Evolutionary conservation across 2,113 vertebrate species (phyloP).

Genomic region (Egretta garzetta): DNA sequence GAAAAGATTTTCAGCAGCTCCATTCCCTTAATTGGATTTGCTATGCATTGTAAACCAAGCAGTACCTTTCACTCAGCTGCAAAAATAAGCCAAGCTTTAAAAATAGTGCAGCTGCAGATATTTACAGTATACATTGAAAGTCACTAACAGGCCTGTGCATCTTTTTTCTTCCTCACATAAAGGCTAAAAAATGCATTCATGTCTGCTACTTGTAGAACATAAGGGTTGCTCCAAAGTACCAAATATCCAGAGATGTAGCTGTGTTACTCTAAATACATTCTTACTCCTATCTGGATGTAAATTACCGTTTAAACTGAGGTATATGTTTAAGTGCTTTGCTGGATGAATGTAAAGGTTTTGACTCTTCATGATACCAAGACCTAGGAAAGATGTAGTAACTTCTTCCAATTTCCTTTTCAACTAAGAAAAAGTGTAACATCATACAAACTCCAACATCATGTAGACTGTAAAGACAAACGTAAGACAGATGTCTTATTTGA

Average conservation of each 20-base stretch:
- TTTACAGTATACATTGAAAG: not conserved
- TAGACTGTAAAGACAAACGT: not conserved
- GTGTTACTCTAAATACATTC: not conserved
- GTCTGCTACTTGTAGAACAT: not conserved
- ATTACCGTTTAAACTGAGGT: not conserved
- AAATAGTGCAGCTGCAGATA: constrained; percentile 38
- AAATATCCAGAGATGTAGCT: not conserved
- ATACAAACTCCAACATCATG: not conserved
- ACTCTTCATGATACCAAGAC: not conserved
- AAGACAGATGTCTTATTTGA: not conserved
- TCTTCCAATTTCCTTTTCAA: not conserved
- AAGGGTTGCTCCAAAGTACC: not conserved
- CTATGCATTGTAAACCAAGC: constrained; percentile 70
- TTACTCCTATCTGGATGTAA: not conserved
- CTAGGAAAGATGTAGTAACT: not conserved
- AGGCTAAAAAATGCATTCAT: not conserved
- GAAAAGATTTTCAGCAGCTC: constrained; percentile 67
- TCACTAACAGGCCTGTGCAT: not conserved
- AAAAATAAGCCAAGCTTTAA: constrained; percentile 60
- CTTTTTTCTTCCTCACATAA: not conserved
- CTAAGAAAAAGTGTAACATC: not conserved
- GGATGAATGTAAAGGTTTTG: not conserved
- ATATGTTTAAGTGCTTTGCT: not conserved
- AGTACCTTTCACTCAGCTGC: constrained; percentile 53
- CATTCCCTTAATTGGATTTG: constrained; percentile 76